These are phyloP conservation scores for Cordylochernes scorpioides DNA, from an alignment of 2,888 invertebrate species.

Conservation along the genomic window DNA sequence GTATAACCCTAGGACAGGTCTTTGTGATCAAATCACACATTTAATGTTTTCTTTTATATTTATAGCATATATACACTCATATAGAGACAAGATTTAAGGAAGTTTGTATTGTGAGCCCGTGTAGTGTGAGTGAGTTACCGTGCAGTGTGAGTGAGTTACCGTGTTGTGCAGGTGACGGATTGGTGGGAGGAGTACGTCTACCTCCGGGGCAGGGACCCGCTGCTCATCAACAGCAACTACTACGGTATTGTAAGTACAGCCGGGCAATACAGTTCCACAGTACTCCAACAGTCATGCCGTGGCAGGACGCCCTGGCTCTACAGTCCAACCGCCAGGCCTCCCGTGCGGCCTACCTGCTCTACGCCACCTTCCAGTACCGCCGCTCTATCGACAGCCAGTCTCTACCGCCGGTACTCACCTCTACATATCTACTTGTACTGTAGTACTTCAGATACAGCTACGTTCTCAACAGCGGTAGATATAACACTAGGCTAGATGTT, in stretches of 20 bases:
- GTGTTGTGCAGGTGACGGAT: conserved; percentile 50
- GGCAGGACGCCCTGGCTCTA: conserved; percentile 43
- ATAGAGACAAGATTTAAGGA: too few relatives aligned
- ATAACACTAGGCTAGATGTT: too few relatives aligned
- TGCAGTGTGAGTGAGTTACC: too few relatives aligned
- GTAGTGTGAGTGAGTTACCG: too few relatives aligned
- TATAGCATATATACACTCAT: too few relatives aligned
- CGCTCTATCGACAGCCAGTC: conserved; percentile 73
- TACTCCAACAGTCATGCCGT: neutral
- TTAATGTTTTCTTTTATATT: too few relatives aligned
- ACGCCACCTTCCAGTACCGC: conserved; percentile 57
- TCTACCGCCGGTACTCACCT: conserved; percentile 54
- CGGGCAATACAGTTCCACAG: conserved; percentile 20
- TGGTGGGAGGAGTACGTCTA: conserved; percentile 99
- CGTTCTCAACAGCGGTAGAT: too few relatives aligned
- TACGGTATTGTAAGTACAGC: conserved; percentile 43
- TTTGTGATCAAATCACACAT: too few relatives aligned
- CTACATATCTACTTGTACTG: too few relatives aligned
- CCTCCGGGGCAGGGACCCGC: conserved; percentile 66
- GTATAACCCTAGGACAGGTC: too few relatives aligned
- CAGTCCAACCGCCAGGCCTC: conserved; percentile 50
- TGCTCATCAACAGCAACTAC: conserved; percentile 96
- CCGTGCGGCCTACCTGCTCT: conserved; percentile 61
- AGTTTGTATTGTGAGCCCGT: too few relatives aligned
- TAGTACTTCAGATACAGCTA: too few relatives aligned